Base-by-base conservation (phyloP, 2,888 invertebrate species). In the Poecilobothrus nobilitatus region DNA sequence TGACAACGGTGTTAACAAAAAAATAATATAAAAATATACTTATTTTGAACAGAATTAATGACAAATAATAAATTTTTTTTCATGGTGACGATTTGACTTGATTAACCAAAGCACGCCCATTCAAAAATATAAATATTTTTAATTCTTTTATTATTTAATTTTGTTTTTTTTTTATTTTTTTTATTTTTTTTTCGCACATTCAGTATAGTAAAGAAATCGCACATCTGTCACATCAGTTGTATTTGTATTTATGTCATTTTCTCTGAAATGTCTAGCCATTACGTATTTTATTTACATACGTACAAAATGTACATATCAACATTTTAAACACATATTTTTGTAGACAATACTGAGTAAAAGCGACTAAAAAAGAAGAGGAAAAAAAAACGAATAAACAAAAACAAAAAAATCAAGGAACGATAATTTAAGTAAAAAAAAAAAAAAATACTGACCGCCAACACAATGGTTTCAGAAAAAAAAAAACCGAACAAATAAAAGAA, bases 31-130 rank as follows among this genome's bases (percentile, higher is more conserved):
- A 15, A 41, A 53, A 10, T 37, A 37, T 37, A 10, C 8, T 37
- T 37, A 37, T 37, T 37, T 37, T 37, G 8, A 10, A 37, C 37
- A 53, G 1, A 53, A 53, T 53, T 53, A 37, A 53, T 53, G 53
- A n/a, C 53, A 12, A n/a, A 15, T 53, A 53, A 53, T 53, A 53
- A 53, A 27, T 53, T 18, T 53, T 18, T 53, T 6, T 53, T 53
- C 53, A 53, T 53, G 53, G 53, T 53, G 53, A 53, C 53, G 53
- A 53, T 53, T 53, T 53, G 53, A 53, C 53, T 53, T 53, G 53
- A 53, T 53, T 53, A 53, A 53, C 53, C 53, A 53, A 53, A 53
- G 53, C 53, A 53, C 53, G 53, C 53, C 53, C 53, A 53, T 53
- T 53, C 53, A 53, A 53, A 41, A 53, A 53, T 53, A 53, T 53